Evolutionary conservation across 2,797 vertebrate genomes (phyloP).

Genomic region (Melanotaenia boesemani): DNA sequence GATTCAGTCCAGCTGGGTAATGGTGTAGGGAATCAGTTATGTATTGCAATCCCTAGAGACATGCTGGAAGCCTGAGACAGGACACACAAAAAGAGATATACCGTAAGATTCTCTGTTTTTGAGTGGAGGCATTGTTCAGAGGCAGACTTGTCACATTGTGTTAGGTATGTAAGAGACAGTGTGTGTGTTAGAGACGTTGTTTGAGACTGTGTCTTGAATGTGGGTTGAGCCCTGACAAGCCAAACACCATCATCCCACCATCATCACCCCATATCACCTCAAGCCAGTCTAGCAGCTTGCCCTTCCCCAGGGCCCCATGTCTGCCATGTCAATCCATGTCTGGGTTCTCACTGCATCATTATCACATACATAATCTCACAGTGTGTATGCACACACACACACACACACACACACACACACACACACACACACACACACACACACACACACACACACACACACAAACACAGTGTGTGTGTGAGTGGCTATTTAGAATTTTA

Average conservation of each 20-base stretch:
- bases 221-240: slow-evolving; percentile 36
- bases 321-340: slow-evolving; percentile 52
- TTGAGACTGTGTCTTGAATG: slow-evolving; percentile 37
- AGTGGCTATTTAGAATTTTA: neutral
- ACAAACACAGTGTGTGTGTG: neutral
- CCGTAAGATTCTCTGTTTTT: slow-evolving; percentile 1
- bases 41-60: neutral
- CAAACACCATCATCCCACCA: slow-evolving; percentile 31
- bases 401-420: slow-evolving; percentile 7
- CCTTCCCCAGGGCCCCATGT: slow-evolving; percentile 60
- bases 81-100: neutral
- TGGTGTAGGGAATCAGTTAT: neutral
- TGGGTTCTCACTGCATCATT: slow-evolving; percentile 8
- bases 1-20: neutral
- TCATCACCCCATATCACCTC: neutral
- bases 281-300: slow-evolving; percentile 51
- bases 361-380: slow-evolving; percentile 16
- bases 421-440: neutral
- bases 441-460: slow-evolving; percentile 3
- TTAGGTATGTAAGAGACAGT: slow-evolving; percentile 34
- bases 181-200: slow-evolving; percentile 13
- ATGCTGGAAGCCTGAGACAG: neutral
- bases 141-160: slow-evolving; percentile 46
- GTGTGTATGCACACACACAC: neutral
- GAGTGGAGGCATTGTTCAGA: neutral